Conservation (phyloP, 2,113 vertebrate species). For the Jacana jacana region DNA sequence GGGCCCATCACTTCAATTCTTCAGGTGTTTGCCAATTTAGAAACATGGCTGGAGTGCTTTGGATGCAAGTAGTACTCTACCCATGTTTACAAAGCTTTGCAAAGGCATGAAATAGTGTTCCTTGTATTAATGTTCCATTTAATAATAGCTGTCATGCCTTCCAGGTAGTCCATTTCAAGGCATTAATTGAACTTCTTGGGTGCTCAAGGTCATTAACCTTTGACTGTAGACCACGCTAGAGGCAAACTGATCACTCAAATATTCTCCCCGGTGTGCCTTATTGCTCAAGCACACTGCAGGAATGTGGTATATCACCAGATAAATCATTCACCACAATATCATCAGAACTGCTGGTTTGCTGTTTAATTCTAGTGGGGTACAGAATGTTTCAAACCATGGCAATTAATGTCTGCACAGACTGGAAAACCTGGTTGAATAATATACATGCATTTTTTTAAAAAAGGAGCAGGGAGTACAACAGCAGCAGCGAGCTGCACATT, state of each 20-base stretch:
- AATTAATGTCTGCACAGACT: slow-evolving; percentile 21
- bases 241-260: not conserved
- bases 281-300: not conserved
- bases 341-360: slow-evolving; percentile 26
- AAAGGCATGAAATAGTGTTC: slow-evolving; percentile 30
- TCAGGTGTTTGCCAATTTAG: not conserved
- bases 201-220: slow-evolving; percentile 31
- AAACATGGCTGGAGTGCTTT: not conserved
- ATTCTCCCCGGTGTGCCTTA: not conserved
- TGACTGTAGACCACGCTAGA: slow-evolving; percentile 3
- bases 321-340: slow-evolving; percentile 51
- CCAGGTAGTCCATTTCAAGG: slow-evolving; percentile 47
- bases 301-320: slow-evolving; percentile 18
- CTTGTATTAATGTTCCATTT: slow-evolving; percentile 36
- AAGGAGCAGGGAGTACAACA: not conserved
- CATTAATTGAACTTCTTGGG: slow-evolving; percentile 57
- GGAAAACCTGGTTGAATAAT: slow-evolving; percentile 6
- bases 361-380: slow-evolving; percentile 9
- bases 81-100: not conserved
- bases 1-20: not conserved
- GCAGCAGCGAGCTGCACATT: not conserved
- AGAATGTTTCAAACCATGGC: slow-evolving; percentile 42
- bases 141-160: slow-evolving; percentile 6
- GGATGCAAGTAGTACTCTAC: not conserved
- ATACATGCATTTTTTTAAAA: not conserved